Base-by-base conservation (phyloP, 2,113 vertebrate genomes). In the Ornithorhynchus anatinus region DNA sequence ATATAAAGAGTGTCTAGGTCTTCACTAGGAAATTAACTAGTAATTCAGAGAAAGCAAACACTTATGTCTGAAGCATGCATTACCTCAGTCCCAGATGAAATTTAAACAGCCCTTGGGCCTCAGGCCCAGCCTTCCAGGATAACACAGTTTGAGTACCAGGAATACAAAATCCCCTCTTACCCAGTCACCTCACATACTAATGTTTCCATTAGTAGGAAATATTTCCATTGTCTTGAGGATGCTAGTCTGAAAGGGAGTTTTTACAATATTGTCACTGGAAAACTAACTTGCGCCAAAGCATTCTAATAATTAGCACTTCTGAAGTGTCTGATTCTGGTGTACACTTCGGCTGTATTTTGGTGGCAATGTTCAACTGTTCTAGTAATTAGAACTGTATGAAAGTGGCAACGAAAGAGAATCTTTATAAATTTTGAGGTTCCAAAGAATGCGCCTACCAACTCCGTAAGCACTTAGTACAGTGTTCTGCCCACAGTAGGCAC, bases 281-380 rank as follows among this genome's bases (percentile, higher is more conserved):
- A 83, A 79, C 65, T n/a, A 77, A 84, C 79, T 84, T 80, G 72
- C 79, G 72, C 53, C 61, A 78, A 79, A 87, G 75, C 23, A 1
- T 89, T 90, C 82, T 86, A 84, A 84, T 77, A 6, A 0, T 50
- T 8, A 1, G 47, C 63, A 72, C 81, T 82, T 84, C 87, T n/a
- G 72, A 89, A 79, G 79, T 82, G 69, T 73, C 82, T 88, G 70
- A 85, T 81, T 84, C 60, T 80, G 73, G 50, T 52, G 39, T 74
- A 75, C 54, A 7, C 77, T 77, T 84, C 82, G 74, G 52, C 86
- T 52, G n/a, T n/a, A n/a, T n/a, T 68, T 25, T n/a, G 44, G 53
- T 87, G 70, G 70, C 84, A 88, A 89, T 85, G 88, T 82, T 58
- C 88, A 89, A 92, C 91, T 88, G 82, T 77, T 75, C 80, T 90